Conservation (phyloP, 2,113 vertebrate species). For the Odontophorus gujanensis region DNA sequence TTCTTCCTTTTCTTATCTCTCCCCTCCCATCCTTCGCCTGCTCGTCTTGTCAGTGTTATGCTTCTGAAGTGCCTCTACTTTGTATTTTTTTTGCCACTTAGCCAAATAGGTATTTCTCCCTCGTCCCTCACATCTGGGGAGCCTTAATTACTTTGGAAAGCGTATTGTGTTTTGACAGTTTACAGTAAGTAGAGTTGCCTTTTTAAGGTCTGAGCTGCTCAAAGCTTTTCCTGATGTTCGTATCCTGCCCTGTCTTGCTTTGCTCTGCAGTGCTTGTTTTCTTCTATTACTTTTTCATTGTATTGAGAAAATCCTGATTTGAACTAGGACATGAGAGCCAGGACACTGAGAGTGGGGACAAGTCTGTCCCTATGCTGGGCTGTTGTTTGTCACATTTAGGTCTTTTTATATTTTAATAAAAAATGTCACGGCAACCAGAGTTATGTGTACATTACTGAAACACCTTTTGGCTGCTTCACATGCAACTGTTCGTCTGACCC, state of each 20-base stretch:
- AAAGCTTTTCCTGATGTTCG: background rate
- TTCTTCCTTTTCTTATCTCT: constrained; percentile 73
- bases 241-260: background rate
- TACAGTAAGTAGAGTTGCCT: background rate
- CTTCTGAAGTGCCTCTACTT: constrained; percentile 50
- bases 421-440: background rate
- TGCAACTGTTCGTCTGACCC: constrained; percentile 20
- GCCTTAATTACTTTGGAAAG: constrained; percentile 66
- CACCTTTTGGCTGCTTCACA: constrained; percentile 21
- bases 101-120: constrained; percentile 61
- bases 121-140: constrained; percentile 34
- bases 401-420: constrained; percentile 48
- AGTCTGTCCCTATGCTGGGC: background rate
- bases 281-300: background rate
- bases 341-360: background rate
- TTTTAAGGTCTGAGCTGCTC: constrained; percentile 24
- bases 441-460: background rate
- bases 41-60: constrained; percentile 45
- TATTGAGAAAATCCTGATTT: constrained; percentile 39
- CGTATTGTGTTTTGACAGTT: constrained; percentile 31
- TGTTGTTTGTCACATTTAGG: constrained; percentile 43
- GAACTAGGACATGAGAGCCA: background rate
- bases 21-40: constrained; percentile 35
- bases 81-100: constrained; percentile 48
- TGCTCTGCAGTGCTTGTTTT: background rate